A percentile compares a stretch with the other conserved stretches of the same genome.
phyloP scores from a whole-genome alignment of 2,888 invertebrate species.

The Oeneis ivallda region DNA sequence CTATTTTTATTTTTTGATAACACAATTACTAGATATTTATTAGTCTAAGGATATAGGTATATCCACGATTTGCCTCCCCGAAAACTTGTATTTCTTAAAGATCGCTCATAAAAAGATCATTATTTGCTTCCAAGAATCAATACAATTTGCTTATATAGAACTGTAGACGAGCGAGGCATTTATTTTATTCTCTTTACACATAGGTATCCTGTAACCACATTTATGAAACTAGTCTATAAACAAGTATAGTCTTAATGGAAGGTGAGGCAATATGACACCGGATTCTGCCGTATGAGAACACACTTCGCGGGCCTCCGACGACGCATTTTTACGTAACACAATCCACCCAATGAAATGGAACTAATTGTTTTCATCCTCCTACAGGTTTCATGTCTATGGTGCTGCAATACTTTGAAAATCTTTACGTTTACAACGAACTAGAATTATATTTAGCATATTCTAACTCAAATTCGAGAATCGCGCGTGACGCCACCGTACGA shows the following conservation, averaged over 20 bases:
- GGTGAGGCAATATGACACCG: constrained; percentile 59
- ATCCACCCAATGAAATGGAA: constrained; percentile 59
- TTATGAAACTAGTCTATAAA: constrained; percentile 34
- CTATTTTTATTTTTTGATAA: too few relatives aligned
- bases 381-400: constrained; percentile 25
- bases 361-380: constrained; percentile 60
- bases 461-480: too few relatives aligned
- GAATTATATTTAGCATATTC: background rate
- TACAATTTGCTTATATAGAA: too few relatives aligned
- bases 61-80: too few relatives aligned
- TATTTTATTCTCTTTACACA: background rate
- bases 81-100: too few relatives aligned
- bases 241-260: constrained; percentile 33
- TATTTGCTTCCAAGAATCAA: too few relatives aligned
- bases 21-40: too few relatives aligned
- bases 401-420: background rate
- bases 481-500: too few relatives aligned
- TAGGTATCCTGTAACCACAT: constrained; percentile 16
- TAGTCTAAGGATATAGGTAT: too few relatives aligned
- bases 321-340: constrained; percentile 60
- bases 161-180: background rate
- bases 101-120: too few relatives aligned
- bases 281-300: constrained; percentile 56
- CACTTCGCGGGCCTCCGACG: constrained; percentile 48
- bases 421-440: constrained; percentile 8